phyloP scores from a whole-genome alignment of 35 echinoderm and acorn worm species.

The Lytechinus variegatus region DNA sequence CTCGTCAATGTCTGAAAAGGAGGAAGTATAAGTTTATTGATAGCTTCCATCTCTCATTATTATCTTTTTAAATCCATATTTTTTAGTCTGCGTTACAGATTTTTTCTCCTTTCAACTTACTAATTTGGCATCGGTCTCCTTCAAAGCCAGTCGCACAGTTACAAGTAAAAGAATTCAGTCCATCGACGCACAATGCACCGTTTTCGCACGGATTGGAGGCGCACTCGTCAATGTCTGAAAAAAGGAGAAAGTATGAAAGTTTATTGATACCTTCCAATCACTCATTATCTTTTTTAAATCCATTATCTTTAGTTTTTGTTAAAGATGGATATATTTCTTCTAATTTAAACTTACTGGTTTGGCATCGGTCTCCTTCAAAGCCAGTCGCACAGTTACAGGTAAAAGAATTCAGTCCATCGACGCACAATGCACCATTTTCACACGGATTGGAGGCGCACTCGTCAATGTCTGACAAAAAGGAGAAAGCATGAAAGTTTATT shows the following conservation, averaged over 20 bases:
- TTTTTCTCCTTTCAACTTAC: too few species aligned
- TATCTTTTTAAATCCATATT: too few species aligned
- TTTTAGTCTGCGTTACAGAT: too few species aligned
- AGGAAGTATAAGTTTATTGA: too few species aligned
- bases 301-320: too few species aligned
- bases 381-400: slow-evolving; percentile 66
- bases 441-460: slow-evolving; percentile 71
- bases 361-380: too few species aligned
- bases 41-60: too few species aligned
- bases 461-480: slow-evolving; percentile 28
- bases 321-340: too few species aligned
- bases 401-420: slow-evolving; percentile 36
- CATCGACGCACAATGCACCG: slow-evolving; percentile 57
- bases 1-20: not conserved
- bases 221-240: slow-evolving; percentile 61
- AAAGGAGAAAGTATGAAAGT: not conserved
- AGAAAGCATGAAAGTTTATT: not conserved
- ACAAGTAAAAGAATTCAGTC: slow-evolving; percentile 60
- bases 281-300: too few species aligned
- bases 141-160: slow-evolving; percentile 46
- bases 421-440: slow-evolving; percentile 66
- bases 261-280: too few species aligned
- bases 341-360: too few species aligned
- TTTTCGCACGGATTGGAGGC: slow-evolving; percentile 65
- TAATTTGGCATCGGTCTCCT: too few species aligned